phyloP scores from a whole-genome alignment of 1,140 invertebrate species.

The Mercenaria mercenaria region DNA sequence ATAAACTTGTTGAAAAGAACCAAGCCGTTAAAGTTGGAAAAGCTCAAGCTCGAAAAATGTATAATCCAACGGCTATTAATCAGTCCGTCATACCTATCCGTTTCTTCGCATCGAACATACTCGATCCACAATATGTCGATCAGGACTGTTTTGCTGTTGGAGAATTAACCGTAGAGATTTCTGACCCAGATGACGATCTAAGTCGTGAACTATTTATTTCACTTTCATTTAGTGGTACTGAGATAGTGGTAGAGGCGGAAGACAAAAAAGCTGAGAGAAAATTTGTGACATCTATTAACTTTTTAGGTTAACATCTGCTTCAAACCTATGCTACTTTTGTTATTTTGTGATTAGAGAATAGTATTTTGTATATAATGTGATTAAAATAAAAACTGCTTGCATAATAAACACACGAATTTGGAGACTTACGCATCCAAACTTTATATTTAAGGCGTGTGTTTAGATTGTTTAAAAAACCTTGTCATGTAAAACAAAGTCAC shows the following conservation, averaged over 20 bases:
- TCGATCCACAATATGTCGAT: neutral
- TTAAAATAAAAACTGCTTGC: too few relatives aligned
- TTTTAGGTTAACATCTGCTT: neutral
- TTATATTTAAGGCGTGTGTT: too few relatives aligned
- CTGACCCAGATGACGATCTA: neutral
- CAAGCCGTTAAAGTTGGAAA: neutral
- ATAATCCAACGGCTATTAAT: neutral
- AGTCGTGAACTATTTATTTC: neutral
- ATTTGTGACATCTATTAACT: neutral
- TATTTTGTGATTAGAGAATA: too few relatives aligned
- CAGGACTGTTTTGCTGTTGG: neutral
- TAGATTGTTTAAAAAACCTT: too few relatives aligned
- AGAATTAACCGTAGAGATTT: neutral
- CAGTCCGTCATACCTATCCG: neutral
- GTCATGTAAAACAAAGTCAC: too few relatives aligned
- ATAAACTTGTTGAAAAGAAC: neutral
- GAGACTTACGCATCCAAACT: too few relatives aligned
- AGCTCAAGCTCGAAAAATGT: neutral
- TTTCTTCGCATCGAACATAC: neutral
- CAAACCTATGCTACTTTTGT: too few relatives aligned
- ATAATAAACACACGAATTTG: too few relatives aligned
- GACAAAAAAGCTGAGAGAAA: neutral
- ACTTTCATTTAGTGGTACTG: conserved; percentile 16
- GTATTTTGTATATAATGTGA: too few relatives aligned
- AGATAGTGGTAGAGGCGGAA: neutral